phyloP scores from a whole-genome alignment of 2,888 invertebrate species.

The Cantharis nigra region DNA sequence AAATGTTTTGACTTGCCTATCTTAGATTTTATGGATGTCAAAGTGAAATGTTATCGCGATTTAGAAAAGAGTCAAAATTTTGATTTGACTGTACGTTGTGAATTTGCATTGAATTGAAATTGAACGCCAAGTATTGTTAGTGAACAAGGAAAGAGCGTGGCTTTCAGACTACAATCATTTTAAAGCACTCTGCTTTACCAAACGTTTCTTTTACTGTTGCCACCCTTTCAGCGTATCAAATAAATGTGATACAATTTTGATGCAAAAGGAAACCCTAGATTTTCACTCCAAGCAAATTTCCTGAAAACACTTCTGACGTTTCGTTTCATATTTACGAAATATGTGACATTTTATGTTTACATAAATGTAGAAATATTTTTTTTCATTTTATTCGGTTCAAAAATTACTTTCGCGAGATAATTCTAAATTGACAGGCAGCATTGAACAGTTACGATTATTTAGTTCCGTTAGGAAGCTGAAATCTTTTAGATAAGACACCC shows the following conservation, averaged over 20 bases:
- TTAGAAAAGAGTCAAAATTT: slow-evolving; percentile 5
- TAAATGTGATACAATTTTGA: slow-evolving; percentile 44
- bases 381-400: not conserved
- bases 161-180: slow-evolving; percentile 49
- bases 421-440: slow-evolving; percentile 20
- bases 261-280: slow-evolving; percentile 11
- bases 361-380: not conserved
- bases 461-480: slow-evolving; percentile 29
- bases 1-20: not conserved
- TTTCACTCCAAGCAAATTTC: slow-evolving; percentile 7
- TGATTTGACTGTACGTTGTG: slow-evolving; percentile 26
- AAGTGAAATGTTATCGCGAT: not conserved
- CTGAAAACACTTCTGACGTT: slow-evolving; percentile 13
- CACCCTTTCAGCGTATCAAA: slow-evolving; percentile 48
- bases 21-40: not conserved
- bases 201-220: slow-evolving; percentile 45
- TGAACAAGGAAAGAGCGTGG: slow-evolving; percentile 52
- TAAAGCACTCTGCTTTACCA: slow-evolving; percentile 47
- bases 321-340: not conserved
- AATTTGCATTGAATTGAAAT: slow-evolving; percentile 52
- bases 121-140: slow-evolving; percentile 45
- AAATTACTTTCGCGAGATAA: slow-evolving; percentile 20
- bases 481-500: slow-evolving; percentile 36
- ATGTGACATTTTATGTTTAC: not conserved
- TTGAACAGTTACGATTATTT: slow-evolving; percentile 24